Evolutionary conservation across 1,140 invertebrate genomes (phyloP).

Genomic region (Polyergus mexicanus): DNA sequence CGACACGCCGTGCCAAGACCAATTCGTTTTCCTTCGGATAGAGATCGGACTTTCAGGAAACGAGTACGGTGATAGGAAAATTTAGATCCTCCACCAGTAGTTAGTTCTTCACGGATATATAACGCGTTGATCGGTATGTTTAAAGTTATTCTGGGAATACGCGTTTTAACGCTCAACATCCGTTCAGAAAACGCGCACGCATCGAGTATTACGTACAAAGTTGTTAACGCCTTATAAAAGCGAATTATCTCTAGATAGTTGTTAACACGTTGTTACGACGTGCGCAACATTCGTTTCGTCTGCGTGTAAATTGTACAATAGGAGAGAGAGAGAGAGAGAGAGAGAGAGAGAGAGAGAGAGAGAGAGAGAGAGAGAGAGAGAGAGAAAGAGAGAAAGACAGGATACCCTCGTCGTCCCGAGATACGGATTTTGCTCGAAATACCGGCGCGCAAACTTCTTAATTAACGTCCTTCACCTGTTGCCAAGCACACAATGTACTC

Average conservation of each 20-base stretch:
- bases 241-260: slow-evolving; percentile 5
- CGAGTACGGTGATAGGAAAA: slow-evolving; percentile 20
- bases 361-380: neutral
- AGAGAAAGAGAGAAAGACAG: neutral
- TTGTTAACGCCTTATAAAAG: neutral
- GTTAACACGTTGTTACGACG: slow-evolving; percentile 40
- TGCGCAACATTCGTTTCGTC: slow-evolving; percentile 25
- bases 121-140: neutral
- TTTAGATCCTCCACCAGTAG: neutral
- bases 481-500: slow-evolving; percentile 44
- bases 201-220: neutral
- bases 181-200: neutral
- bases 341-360: neutral
- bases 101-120: neutral
- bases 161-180: neutral
- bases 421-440: slow-evolving; percentile 46
- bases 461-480: slow-evolving; percentile 62
- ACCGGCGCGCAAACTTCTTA: slow-evolving; percentile 54
- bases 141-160: neutral
- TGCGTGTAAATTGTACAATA: slow-evolving; percentile 29
- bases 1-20: slow-evolving; percentile 32
- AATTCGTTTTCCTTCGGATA: slow-evolving; percentile 52
- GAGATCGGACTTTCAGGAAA: slow-evolving; percentile 49
- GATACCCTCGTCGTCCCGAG: neutral
- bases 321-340: neutral